Evolutionary conservation across 2,888 invertebrate species (phyloP).

Genomic region (Amblyjoppa fuscipennis): DNA sequence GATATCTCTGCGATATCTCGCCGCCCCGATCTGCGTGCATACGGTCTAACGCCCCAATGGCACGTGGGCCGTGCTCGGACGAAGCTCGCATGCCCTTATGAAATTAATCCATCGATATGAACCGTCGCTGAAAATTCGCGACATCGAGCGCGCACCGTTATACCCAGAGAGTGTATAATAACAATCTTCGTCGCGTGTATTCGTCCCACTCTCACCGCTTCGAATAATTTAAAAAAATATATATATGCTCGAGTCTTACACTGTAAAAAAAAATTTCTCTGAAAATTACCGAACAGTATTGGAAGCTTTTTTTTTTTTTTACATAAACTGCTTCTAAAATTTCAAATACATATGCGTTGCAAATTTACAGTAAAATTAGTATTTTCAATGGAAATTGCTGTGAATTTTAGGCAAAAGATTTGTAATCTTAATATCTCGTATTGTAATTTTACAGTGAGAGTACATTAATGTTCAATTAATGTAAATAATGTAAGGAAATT

Average conservation of each 20-base stretch:
- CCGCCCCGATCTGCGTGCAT: slow-evolving; percentile 27
- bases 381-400: no score
- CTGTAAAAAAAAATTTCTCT: no score
- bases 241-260: neutral
- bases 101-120: neutral
- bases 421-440: no score
- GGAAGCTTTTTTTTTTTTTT: no score
- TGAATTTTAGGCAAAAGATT: no score
- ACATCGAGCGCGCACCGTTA: slow-evolving; percentile 1
- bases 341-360: no score
- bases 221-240: slow-evolving; percentile 42
- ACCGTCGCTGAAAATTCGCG: slow-evolving; percentile 44
- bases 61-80: neutral
- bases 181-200: slow-evolving; percentile 46
- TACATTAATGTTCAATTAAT: no score
- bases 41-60: neutral
- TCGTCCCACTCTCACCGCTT: neutral
- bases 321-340: no score
- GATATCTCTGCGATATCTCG: slow-evolving; percentile 2
- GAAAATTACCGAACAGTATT: no score
- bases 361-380: no score
- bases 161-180: slow-evolving; percentile 54
- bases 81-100: neutral
- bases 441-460: no score
- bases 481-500: no score